Percentiles rank a stretch among this genome's conserved stretches.
These are phyloP conservation scores for Atrina japonica DNA, from an alignment of 2,888 invertebrate species.

Conservation along the genomic window DNA sequence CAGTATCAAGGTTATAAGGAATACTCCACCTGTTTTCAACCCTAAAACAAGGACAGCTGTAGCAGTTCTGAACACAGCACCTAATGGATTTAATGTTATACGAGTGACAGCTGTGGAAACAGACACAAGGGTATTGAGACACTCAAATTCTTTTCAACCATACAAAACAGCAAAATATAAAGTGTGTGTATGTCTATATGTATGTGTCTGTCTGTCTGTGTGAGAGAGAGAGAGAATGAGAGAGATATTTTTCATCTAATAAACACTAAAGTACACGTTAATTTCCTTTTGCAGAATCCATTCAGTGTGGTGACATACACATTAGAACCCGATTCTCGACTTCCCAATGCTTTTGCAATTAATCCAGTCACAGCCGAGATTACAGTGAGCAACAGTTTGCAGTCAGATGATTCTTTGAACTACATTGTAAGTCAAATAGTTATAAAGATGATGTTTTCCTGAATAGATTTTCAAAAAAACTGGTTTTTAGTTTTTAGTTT, in stretches of 20 bases:
- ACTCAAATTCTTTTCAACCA: too few species aligned
- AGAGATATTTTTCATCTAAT: too few species aligned
- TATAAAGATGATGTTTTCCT: too few species aligned
- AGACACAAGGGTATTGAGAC: constrained; percentile 46
- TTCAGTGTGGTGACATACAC: constrained; percentile 53
- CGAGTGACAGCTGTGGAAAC: constrained; percentile 47
- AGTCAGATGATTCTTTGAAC: constrained; percentile 17
- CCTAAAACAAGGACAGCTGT: constrained; percentile 18
- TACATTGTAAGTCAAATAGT: constrained; percentile 48
- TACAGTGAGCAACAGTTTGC: constrained; percentile 18
- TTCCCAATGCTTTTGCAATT: constrained; percentile 20
- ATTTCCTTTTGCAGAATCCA: constrained; percentile 42
- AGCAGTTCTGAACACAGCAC: constrained; percentile 21
- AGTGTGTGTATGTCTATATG: too few species aligned
- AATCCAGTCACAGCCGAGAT: constrained; percentile 31
- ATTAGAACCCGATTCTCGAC: constrained; percentile 49
- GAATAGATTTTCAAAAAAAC: too few species aligned
- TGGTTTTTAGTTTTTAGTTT: too few species aligned
- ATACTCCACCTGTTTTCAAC: constrained; percentile 46
- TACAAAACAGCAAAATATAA: too few species aligned
- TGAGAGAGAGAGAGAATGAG: too few species aligned
- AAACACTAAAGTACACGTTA: not conserved
- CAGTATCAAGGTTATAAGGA: constrained; percentile 45
- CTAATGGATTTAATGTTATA: constrained; percentile 18
- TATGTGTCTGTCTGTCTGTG: too few species aligned